phyloP scores from a whole-genome alignment of 2,113 vertebrate species.

The Mugil cephalus region DNA sequence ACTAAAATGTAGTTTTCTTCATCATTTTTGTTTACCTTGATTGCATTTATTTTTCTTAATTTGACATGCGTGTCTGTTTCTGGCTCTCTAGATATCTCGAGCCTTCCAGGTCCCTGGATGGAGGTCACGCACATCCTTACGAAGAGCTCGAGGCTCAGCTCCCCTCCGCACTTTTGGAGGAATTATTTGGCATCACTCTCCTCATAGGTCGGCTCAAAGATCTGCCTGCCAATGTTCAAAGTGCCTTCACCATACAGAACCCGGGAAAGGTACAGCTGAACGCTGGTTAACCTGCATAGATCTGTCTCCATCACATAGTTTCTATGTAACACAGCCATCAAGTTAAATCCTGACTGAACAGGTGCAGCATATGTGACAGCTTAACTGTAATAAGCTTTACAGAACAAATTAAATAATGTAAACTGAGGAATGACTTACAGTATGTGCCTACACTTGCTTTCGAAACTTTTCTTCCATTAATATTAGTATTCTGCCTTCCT shows the following conservation, averaged over 20 bases:
- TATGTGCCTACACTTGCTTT: slow-evolving; percentile 4
- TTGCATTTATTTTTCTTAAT: background rate
- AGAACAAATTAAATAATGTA: background rate
- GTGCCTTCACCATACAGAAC: slow-evolving; percentile 89
- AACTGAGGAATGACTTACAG: background rate
- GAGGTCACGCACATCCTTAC: slow-evolving; percentile 82
- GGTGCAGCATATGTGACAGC: background rate
- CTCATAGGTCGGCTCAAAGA: slow-evolving; percentile 89
- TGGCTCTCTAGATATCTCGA: slow-evolving; percentile 85
- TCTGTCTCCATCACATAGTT: background rate
- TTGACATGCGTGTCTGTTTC: background rate
- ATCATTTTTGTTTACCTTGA: background rate
- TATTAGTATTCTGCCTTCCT: slow-evolving; percentile 17
- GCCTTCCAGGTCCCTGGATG: slow-evolving; percentile 69
- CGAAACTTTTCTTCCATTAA: background rate
- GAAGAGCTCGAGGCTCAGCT: slow-evolving; percentile 88
- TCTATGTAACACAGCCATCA: background rate
- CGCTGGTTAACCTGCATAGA: background rate
- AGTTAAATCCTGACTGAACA: background rate
- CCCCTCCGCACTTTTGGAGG: slow-evolving; percentile 90
- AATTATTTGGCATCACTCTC: slow-evolving; percentile 88
- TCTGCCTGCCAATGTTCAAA: slow-evolving; percentile 85
- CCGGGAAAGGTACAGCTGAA: slow-evolving; percentile 88
- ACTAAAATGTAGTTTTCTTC: background rate
- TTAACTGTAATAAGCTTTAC: background rate